Evolutionary conservation across 2,113 vertebrate species (phyloP), one percentile per base, ranked within the genome.

Genomic region (Vicugna pacos): DNA sequence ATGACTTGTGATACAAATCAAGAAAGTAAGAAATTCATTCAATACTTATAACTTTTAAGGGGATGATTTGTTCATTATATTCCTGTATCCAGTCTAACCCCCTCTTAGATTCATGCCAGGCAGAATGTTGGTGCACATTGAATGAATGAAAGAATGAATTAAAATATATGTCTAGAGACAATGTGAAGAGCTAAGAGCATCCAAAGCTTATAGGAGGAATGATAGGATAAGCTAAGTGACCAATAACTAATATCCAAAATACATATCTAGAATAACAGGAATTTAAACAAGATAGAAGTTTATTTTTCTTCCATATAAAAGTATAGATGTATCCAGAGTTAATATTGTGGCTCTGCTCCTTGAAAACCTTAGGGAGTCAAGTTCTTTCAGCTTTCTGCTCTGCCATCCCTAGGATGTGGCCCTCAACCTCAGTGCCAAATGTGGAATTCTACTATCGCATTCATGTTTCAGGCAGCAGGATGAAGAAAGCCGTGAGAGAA

Each of bases 91-190:
- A 79, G 6, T 4, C n/a, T 3, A 60, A 17, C 4, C 3, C 8
- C 9, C 42, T 93, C 58, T 70, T 94, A 76, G 65, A 96, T 85
- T 93, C 94, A 86, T 94, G 79, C 3, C 67, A 77, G 62, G 13
- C 46, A 96, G 30, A 81, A 95, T 82, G 12, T 13, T 58, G 11
- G 22, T 70, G 6, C 2, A 58, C 20, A 46, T 2, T 81, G 75
- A 84, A 80, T 84, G 52, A 60, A 52, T 75, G 32, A 54, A 62
- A 83, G 3, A 80, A 93, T 64, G 5, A 83, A 73, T 85, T 64
- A 81, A 77, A 28, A 72, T 69, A 32, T 28, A 56, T 60, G 17
- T 70, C 64, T 70, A 52, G 67, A 87, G 64, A 3, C 42, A 72
- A 26, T 76, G 12, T 75, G 30, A 93, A 91, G 15, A 81, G 28